A percentile compares a stretch with the other conserved stretches of the same genome.
Evolutionary conservation across 2,113 vertebrate genomes (phyloP).

Genomic region (Misgurnus mizolepis): DNA sequence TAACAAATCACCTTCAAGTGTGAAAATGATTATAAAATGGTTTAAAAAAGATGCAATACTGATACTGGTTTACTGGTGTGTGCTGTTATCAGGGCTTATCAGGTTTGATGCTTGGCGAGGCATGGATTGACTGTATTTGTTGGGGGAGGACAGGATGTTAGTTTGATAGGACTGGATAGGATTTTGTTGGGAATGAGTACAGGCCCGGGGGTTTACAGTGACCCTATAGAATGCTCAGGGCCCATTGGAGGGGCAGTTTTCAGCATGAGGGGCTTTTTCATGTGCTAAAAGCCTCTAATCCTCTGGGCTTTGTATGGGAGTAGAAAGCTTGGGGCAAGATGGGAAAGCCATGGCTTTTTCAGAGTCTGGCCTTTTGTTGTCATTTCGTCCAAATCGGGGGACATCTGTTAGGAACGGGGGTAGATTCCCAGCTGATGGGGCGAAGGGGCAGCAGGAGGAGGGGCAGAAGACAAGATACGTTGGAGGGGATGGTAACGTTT

Average conservation of each 20-base stretch:
- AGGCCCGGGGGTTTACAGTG: constrained; percentile 32
- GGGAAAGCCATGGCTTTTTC: constrained; percentile 59
- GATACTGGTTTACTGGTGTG: neutral
- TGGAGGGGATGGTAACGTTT: constrained; percentile 15
- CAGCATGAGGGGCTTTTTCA: constrained; percentile 37
- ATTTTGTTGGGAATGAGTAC: constrained; percentile 24
- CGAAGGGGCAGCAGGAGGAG: constrained; percentile 49
- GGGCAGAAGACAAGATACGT: constrained; percentile 55
- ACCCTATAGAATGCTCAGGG: constrained; percentile 20
- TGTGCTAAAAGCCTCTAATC: constrained; percentile 69
- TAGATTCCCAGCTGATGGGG: constrained; percentile 61
- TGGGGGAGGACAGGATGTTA: neutral
- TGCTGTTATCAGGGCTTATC: constrained; percentile 18
- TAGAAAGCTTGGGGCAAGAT: constrained; percentile 61
- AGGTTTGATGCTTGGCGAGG: constrained; percentile 4
- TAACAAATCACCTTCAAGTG: neutral
- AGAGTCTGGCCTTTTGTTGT: constrained; percentile 56
- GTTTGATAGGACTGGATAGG: constrained; percentile 3
- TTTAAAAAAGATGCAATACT: too few relatives aligned
- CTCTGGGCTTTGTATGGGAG: constrained; percentile 61
- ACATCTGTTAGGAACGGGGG: constrained; percentile 70
- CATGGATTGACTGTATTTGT: constrained; percentile 4
- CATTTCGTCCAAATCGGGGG: constrained; percentile 62
- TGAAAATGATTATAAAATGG: too few relatives aligned
- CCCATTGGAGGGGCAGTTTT: constrained; percentile 20